Evolutionary conservation across 2,888 invertebrate species (phyloP), one percentile per base, ranked within the genome.

Genomic region (Drosophila infuscata): DNA sequence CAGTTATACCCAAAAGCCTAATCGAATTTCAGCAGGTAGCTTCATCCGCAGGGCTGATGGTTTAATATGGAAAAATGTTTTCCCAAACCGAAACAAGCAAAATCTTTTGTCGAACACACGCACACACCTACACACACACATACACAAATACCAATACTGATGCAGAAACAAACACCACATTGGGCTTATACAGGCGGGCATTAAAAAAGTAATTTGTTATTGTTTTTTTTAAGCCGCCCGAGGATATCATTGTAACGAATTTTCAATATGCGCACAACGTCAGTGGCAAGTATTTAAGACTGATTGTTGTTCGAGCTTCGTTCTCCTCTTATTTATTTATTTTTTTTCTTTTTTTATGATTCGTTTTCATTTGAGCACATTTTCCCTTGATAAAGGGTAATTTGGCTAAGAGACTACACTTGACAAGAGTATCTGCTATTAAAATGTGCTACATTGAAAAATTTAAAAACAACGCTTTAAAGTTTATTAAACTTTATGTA

Each of bases 21-120:
- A 83, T 82, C 83, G 82, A 82, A 83, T 83, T 82, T 77, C 75
- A 83, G 54, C 82, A 83, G 83, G 81, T 81, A 76, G 69, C 73
- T 64, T 67, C 67, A 73, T 81, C 67, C 59, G 61, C 71, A 63
- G 76, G 52, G 61, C 75, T 51, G 56, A 51, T 74, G 69, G 74
- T 72, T 83, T 80, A 81, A 83, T 81, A 83, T 78, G 81, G 68
- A 78, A 83, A 82, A 83, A 83, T 81, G 73, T 83, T 76, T 78
- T 78, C 54, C 72, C 74, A 70, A 56, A 70, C 79, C 79, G 72
- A 76, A 82, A 78, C 81, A 81, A 80, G 81, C 57, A 72, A 76
- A 81, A 72, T 83, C 81, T 81, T 81, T 81, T 81, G 81, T 83
- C 78, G 70, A 77, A 74, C 76, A 82, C 70, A 71, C 52, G 54